Evolutionary conservation across 2,113 vertebrate genomes (phyloP).

Genomic region (Nothocercus nigrocapillus): DNA sequence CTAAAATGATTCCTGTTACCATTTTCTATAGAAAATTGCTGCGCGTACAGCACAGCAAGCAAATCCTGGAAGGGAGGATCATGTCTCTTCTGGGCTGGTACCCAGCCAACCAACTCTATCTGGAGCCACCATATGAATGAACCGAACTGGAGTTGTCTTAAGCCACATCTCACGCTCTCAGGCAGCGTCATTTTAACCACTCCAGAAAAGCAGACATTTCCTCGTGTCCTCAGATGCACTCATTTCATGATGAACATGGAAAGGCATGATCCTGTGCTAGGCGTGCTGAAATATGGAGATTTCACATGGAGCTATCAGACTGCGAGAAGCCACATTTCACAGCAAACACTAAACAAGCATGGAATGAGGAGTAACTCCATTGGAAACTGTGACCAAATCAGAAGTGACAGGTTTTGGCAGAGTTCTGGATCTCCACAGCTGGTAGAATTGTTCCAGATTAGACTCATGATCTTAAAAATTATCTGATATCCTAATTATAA

Average conservation of each 20-base stretch:
- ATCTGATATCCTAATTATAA: slow-evolving; percentile 44
- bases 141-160: not conserved
- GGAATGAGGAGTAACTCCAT: not conserved
- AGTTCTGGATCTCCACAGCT: slow-evolving; percentile 41
- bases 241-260: not conserved
- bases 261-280: not conserved
- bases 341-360: not conserved
- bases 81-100: fast-evolving
- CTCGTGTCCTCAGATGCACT: not conserved
- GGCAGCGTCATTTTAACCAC: not conserved
- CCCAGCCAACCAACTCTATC: not conserved
- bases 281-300: not conserved
- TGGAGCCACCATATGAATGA: not conserved
- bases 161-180: not conserved
- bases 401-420: slow-evolving; percentile 53
- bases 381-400: slow-evolving; percentile 34
- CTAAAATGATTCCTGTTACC: not conserved
- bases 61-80: not conserved
- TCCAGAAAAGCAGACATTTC: not conserved
- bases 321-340: not conserved
- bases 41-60: not conserved
- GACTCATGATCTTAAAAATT: slow-evolving; percentile 33
- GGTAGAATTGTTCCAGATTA: not conserved
- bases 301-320: not conserved
- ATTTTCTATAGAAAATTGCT: not conserved